Base-by-base conservation (phyloP, 2,888 invertebrate species). In the Caenorhabditis parvicauda region DNA sequence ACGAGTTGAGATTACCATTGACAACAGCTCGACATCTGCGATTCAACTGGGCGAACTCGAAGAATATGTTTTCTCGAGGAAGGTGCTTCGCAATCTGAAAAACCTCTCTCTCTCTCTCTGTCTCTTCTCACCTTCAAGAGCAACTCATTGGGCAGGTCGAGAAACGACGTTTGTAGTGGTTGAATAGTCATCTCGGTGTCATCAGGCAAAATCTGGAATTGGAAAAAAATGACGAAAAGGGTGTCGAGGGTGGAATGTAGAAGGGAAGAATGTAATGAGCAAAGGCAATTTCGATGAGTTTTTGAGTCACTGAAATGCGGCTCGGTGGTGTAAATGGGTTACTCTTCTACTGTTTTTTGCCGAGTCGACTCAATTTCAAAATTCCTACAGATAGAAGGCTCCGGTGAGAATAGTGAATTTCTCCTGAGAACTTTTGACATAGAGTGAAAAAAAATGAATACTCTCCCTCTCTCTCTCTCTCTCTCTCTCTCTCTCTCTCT, bases 1-100 rank as follows among this genome's bases (percentile, higher is more conserved):
- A 19, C 14, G 48, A 44, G 17, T 55, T 64, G 32, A 67, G 27
- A 41, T 67, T 67, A 1, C 43, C 46, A 1, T 57, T 61, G 14
- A 67, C 59, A 19, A 67, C 25, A 9, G 21, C 28, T 3, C 67
- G 35, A 39, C 58, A 59, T 22, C 62, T 53, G 19, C 21, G 37
- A 28, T 62, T 67, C 1, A 59, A 55, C 38, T 57, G 58, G 19
- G 64, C 56, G 7, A 59, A 50, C 3, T 53, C 53, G 22, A 64
- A 56, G 44, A 57, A 59, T 2, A 64, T 28, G 21, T 61, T 55
- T 12, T 52, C 53, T 2, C 56, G 59, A 12, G 61, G 54, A 24
- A 67, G 41, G n/a, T 45, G 49, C 3, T 50, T 50, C 45, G 60
- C 47, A 12, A 67, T 49, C 62, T 66, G 48, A 35, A 65, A 48